Evolutionary conservation across 2,797 vertebrate species (phyloP), one percentile per base, ranked within the genome.

Genomic region (Erithacus rubecula): DNA sequence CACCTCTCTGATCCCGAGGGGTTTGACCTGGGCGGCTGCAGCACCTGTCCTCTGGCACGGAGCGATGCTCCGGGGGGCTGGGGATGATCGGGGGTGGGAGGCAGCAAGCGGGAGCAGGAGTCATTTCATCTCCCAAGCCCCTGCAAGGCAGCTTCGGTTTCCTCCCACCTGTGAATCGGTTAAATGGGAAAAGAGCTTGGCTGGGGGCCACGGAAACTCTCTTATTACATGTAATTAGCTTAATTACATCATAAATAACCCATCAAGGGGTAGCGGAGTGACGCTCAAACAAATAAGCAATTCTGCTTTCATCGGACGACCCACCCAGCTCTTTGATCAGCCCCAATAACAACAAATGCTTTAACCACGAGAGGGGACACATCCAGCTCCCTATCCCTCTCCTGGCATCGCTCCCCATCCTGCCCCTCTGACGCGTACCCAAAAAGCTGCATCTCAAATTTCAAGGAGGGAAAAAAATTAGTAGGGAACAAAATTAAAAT

Each of bases 221-320:
- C 93, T 92, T 95, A 96, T 97, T 97, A 95, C 96, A 95, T 96
- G 96, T 96, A 97, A 97, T 97, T 97, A 97, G 96, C 94, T 97
- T 97, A 97, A 97, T 97, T 97, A 95, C 96, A 96, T 97, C 95
- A 96, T 96, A 97, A 97, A 97, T 97, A 96, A 96, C 95, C 96
- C 97, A 96, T 97, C 96, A 96, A 97, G 97, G 91, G 96, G 96
- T 96, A 97, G 93, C 30, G 23, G 94, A 96, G 95, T 95, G 95
- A 94, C 21, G 94, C 94, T 97, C 93, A 96, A 96, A 96, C 97
- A 97, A 97, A 96, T 96, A 95, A 95, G 94, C 95, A 92, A 93
- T 96, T 95, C 96, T 82, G 86, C 92, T 96, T 96, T 96, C 94
- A 90, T 94, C 71, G 47, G 62, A 65, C 44, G 63, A 94, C 77